Conservation (phyloP, 2,113 vertebrate genomes). For the Mobula hypostoma region DNA sequence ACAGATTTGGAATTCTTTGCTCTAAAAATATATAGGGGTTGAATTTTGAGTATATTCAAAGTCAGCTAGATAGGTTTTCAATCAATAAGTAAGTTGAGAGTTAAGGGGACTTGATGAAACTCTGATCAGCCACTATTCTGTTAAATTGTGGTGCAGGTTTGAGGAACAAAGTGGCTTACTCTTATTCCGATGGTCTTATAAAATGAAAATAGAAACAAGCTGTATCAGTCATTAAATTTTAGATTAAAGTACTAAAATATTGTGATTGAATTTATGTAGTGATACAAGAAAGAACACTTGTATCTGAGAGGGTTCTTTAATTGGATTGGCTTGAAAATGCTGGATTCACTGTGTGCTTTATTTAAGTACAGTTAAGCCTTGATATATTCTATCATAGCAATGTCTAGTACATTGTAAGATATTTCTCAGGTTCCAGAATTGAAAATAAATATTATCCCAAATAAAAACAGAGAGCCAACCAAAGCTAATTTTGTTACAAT, state of each 20-base stretch:
- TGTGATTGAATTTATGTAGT: background rate
- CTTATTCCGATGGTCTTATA: no score
- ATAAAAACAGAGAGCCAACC: background rate
- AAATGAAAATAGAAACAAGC: background rate
- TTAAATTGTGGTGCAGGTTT: no score
- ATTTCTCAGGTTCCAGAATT: background rate
- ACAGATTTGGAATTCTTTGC: no score
- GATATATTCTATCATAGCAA: background rate
- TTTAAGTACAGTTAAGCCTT: background rate
- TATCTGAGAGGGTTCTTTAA: background rate
- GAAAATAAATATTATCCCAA: background rate
- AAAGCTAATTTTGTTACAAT: background rate
- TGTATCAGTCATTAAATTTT: background rate
- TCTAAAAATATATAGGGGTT: no score
- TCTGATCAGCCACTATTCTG: no score
- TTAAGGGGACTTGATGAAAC: no score
- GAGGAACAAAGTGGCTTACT: no score
- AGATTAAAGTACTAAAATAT: background rate
- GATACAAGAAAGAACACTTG: background rate
- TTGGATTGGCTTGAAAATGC: background rate
- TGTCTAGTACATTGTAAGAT: background rate
- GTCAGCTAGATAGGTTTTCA: no score
- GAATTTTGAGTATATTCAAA: no score
- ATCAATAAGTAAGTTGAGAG: no score
- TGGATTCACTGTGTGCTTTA: background rate